phyloP scores from a whole-genome alignment of 2,888 invertebrate species.

The Drosophila anomalipes region DNA sequence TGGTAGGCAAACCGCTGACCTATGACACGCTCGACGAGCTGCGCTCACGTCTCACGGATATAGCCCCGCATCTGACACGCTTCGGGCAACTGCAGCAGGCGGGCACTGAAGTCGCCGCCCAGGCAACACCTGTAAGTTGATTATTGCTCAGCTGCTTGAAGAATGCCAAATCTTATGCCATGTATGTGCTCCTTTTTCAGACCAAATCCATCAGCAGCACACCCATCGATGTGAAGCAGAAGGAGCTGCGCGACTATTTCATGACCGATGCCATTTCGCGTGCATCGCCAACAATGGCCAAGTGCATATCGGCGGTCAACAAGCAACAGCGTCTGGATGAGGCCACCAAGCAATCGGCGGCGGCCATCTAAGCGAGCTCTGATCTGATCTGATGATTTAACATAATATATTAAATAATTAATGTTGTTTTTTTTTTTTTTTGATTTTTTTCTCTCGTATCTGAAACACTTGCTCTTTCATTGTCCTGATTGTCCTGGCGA shows the following conservation, averaged over 20 bases:
- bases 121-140: constrained; percentile 88
- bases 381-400: constrained; percentile 45
- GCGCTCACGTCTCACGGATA: constrained; percentile 91
- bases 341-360: constrained; percentile 67
- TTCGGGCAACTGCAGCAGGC: constrained; percentile 94
- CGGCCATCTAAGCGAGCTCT: constrained; percentile 59
- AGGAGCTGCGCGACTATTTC: constrained; percentile 93
- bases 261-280: constrained; percentile 99
- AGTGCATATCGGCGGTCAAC: constrained; percentile 96
- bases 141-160: neutral
- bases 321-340: constrained; percentile 86
- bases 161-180: neutral
- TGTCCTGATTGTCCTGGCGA: constrained; percentile 1
- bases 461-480: constrained; percentile 47
- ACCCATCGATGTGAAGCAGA: constrained; percentile 90
- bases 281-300: constrained; percentile 99
- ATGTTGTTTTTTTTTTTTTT: constrained; percentile 50
- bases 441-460: constrained; percentile 37
- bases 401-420: constrained; percentile 71
- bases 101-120: constrained; percentile 92
- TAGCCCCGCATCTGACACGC: constrained; percentile 95
- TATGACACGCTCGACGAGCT: constrained; percentile 95
- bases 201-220: constrained; percentile 86
- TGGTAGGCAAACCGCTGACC: constrained; percentile 90
- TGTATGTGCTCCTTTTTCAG: constrained; percentile 63